Conservation (phyloP, 2,888 invertebrate species). For the Apodemia hepburni region DNA sequence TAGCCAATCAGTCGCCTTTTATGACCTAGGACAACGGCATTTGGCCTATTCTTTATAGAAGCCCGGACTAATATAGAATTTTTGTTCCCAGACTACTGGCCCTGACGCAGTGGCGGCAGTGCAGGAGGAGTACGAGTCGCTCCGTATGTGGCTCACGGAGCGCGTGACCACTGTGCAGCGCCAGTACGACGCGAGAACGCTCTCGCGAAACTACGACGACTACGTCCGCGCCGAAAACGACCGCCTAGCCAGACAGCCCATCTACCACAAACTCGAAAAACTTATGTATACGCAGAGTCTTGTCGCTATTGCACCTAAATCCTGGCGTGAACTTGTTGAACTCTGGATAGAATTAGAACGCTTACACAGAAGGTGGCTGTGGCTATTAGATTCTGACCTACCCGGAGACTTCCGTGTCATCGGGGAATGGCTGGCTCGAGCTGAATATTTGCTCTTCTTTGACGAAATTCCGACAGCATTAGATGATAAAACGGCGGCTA, state of each 20-base stretch:
- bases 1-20: too few species aligned
- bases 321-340: constrained; percentile 91
- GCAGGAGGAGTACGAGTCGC: constrained; percentile 89
- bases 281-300: constrained; percentile 90
- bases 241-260: constrained; percentile 84
- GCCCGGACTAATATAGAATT: too few species aligned
- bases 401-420: constrained; percentile 92
- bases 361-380: constrained; percentile 92
- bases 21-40: too few species aligned
- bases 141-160: constrained; percentile 90
- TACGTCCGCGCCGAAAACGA: constrained; percentile 89
- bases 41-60: too few species aligned
- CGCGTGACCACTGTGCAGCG: constrained; percentile 89
- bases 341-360: constrained; percentile 91
- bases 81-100: constrained; percentile 78
- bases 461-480: constrained; percentile 91
- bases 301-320: constrained; percentile 89
- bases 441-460: constrained; percentile 89
- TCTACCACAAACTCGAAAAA: constrained; percentile 88
- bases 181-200: constrained; percentile 86
- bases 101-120: constrained; percentile 87
- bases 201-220: constrained; percentile 90
- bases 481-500: constrained; percentile 93
- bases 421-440: constrained; percentile 94
- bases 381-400: constrained; percentile 91